A percentile compares a stretch with the other conserved stretches of the same genome.
Evolutionary conservation across 2,113 vertebrate species (phyloP).

Genomic region (Ptychochromis oligacanthus): DNA sequence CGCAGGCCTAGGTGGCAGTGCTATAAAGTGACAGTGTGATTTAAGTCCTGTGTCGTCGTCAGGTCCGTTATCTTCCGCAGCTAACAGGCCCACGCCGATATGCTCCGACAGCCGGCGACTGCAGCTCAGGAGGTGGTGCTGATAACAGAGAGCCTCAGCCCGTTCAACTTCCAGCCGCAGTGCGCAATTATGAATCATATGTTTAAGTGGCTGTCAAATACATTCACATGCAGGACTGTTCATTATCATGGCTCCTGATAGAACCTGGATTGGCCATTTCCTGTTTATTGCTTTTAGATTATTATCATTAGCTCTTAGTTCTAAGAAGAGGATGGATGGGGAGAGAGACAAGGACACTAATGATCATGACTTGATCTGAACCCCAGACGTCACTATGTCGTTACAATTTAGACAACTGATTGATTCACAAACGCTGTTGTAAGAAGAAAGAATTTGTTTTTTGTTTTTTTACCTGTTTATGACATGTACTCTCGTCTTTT

Average conservation of each 20-base stretch:
- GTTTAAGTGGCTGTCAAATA: slow-evolving; percentile 39
- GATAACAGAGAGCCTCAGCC: slow-evolving; percentile 51
- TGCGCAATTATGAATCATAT: slow-evolving; percentile 40
- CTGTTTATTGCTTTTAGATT: not conserved
- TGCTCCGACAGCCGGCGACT: slow-evolving; percentile 53
- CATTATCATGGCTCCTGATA: not conserved
- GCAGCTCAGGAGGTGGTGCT: slow-evolving; percentile 50
- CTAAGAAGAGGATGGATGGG: not conserved
- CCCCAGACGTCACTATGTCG: not conserved
- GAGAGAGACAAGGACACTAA: not conserved
- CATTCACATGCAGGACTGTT: slow-evolving; percentile 14
- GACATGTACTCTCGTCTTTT: not conserved
- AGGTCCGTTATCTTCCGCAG: slow-evolving; percentile 68
- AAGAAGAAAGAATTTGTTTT: not conserved
- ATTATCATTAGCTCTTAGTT: not conserved
- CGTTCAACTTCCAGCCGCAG: slow-evolving; percentile 15
- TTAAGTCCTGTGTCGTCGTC: slow-evolving; percentile 65
- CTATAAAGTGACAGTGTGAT: slow-evolving; percentile 76
- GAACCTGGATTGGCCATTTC: not conserved
- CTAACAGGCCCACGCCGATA: slow-evolving; percentile 61
- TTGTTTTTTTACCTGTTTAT: not conserved
- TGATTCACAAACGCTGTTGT: not conserved
- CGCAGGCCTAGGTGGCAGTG: slow-evolving; percentile 56
- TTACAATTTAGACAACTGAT: not conserved
- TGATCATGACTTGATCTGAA: not conserved